Base-by-base conservation (phyloP, 1,140 invertebrate genomes). In the Drosophila carrolli region DNA sequence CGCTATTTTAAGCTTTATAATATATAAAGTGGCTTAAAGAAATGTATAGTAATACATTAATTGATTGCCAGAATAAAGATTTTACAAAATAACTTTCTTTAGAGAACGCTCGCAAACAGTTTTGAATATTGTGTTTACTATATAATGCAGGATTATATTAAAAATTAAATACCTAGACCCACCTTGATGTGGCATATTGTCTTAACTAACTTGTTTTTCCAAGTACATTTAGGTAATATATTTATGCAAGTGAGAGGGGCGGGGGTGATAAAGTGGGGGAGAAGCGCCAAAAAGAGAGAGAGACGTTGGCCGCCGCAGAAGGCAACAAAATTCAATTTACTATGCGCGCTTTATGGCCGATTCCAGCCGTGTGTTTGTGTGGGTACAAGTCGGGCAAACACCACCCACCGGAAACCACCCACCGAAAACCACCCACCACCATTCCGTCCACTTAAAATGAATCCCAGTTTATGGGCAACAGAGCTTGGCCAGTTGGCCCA, bases 291-390 rank as follows among this genome's bases (percentile, higher is more conserved):
- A 27, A 10, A n/a, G 57, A 27, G 51, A 29, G 48, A 41, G 65
- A 32, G 60, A 41, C 43, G 65, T 23, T 41, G 75, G 37, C 44
- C 71, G 78, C 83, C 82, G 83, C 78, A 88, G 78, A 88, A 86
- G 83, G 83, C 83, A 83, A 86, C 83, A 88, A 86, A 86, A 86
- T 86, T 86, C 83, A 86, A 86, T 86, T 86, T 86, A 88, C 83
- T 86, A 88, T 88, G 83, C 83, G 79, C 83, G 83, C 83, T 86
- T 86, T 86, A 86, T 88, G 83, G 63, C 83, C 83, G 35, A 79
- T 41, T 72, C 78, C 82, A 57, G 77, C 65, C 65, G 65, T 71
- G 67, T 71, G 65, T 23, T 66, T 46, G 60, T 46, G 53, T 19
- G 51, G 35, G 53, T 40, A 54, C 13, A 54, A 14, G 37, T 10